Evolutionary conservation across 2,888 invertebrate genomes (phyloP).

Genomic region (Atrina japonica): DNA sequence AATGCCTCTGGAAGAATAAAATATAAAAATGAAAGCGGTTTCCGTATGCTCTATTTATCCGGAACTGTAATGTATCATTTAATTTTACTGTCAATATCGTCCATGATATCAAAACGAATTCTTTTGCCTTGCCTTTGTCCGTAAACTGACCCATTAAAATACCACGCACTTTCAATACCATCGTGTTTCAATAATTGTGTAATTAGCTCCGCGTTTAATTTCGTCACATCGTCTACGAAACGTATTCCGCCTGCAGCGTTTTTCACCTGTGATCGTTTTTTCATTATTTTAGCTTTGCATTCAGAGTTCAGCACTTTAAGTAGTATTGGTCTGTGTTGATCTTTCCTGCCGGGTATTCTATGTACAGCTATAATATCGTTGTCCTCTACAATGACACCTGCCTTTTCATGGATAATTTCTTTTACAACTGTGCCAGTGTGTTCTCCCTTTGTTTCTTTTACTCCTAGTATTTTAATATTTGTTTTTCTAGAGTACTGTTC

Average conservation of each 20-base stretch:
- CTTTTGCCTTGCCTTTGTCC: background rate
- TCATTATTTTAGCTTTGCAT: background rate
- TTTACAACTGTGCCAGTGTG: background rate
- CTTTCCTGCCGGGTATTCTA: background rate
- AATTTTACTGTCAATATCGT: conserved; percentile 1
- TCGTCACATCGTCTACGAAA: conserved; percentile 4
- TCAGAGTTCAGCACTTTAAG: background rate
- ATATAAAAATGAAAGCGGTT: no score
- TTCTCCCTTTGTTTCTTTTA: background rate
- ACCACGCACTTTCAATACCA: background rate
- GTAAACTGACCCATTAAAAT: no score
- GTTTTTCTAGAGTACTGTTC: conserved; percentile 28
- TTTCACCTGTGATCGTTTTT: conserved; percentile 5
- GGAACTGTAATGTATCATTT: no score
- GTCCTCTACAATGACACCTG: conserved; percentile 1
- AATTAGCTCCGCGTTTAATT: background rate
- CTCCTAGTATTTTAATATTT: conserved; percentile 12
- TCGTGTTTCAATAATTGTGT: background rate
- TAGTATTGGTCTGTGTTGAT: background rate
- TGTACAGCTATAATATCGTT: conserved; percentile 19
- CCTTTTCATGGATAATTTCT: conserved; percentile 5
- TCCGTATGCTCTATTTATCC: no score
- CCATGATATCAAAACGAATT: conserved; percentile 6
- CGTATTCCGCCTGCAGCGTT: background rate
- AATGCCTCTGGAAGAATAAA: no score